phyloP scores from a whole-genome alignment of 2,888 invertebrate genomes.

The Crioceris asparagi region DNA sequence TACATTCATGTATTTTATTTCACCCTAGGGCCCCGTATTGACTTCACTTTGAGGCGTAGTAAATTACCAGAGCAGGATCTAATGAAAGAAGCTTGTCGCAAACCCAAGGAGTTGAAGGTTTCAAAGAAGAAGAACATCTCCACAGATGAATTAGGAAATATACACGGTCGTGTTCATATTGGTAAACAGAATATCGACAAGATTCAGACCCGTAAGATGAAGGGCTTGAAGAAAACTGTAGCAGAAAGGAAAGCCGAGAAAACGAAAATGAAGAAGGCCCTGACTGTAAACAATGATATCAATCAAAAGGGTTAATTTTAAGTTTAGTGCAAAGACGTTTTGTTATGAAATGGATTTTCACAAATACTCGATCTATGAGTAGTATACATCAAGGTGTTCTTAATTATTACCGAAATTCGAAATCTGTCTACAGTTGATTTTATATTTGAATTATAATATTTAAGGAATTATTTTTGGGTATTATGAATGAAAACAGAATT shows the following conservation, averaged over 20 bases:
- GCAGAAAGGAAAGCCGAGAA: constrained; percentile 53
- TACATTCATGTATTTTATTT: not conserved
- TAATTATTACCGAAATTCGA: too few species aligned
- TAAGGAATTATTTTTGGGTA: too few species aligned
- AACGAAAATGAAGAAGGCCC: constrained; percentile 28
- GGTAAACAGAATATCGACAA: constrained; percentile 76
- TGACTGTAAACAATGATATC: constrained; percentile 16
- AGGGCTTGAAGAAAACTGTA: constrained; percentile 68
- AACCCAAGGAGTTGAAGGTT: constrained; percentile 66
- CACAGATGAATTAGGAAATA: constrained; percentile 78
- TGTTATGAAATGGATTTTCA: too few species aligned
- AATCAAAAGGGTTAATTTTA: too few species aligned
- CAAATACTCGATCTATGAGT: too few species aligned
- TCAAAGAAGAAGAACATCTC: constrained; percentile 87
- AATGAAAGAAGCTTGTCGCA: constrained; percentile 69
- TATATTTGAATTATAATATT: too few species aligned
- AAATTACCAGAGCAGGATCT: constrained; percentile 85
- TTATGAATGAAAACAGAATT: too few species aligned
- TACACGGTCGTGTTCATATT: constrained; percentile 86
- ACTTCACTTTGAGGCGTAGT: constrained; percentile 74
- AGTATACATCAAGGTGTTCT: too few species aligned
- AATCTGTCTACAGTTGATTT: too few species aligned
- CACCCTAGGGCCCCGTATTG: constrained; percentile 70
- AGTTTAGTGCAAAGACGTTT: too few species aligned
- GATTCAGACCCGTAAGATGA: constrained; percentile 85